Evolutionary conservation across 37 sponge, comb jelly and placozoan genomes (phyloP).

Genomic region (Cladorhizidae sp.): DNA sequence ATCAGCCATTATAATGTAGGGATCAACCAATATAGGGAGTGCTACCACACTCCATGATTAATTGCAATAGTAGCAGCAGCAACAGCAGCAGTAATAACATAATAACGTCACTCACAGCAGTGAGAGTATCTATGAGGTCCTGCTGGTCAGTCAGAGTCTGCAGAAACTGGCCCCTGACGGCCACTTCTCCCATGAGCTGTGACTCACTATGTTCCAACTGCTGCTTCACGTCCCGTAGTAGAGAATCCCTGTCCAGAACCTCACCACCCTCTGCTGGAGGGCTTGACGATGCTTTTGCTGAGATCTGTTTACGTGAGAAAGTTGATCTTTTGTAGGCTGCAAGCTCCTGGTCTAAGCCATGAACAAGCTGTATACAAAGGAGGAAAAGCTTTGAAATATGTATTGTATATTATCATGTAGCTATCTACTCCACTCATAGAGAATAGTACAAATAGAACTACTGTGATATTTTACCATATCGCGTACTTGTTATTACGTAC

Average conservation of each 20-base stretch:
- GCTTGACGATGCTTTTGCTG: background rate
- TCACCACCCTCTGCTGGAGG: background rate
- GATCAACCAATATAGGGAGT: background rate
- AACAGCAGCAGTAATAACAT: background rate
- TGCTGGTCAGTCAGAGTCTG: conserved; percentile 66
- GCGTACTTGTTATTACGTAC: too few relatives aligned
- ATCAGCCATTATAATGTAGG: background rate
- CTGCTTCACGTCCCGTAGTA: conserved; percentile 31
- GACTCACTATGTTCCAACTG: conserved; percentile 63
- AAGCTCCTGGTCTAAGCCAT: conserved; percentile 46
- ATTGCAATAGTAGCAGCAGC: too few relatives aligned
- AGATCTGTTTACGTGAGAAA: background rate
- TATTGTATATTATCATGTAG: too few relatives aligned
- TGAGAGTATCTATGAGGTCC: conserved; percentile 65
- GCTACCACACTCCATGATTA: too few relatives aligned
- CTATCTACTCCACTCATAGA: too few relatives aligned
- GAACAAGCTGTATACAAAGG: conserved; percentile 21
- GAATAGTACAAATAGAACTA: too few relatives aligned
- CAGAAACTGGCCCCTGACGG: conserved; percentile 48
- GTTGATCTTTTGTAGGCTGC: conserved; percentile 25
- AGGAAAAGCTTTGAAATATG: too few relatives aligned
- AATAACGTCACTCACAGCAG: conserved; percentile 29
- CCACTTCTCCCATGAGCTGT: conserved; percentile 60
- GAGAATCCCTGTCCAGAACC: background rate
- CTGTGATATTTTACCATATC: too few relatives aligned